Percentiles rank a stretch among this genome's conserved stretches.
Evolutionary conservation across 2,797 vertebrate species (phyloP).

Genomic region (Myotis daubentonii): DNA sequence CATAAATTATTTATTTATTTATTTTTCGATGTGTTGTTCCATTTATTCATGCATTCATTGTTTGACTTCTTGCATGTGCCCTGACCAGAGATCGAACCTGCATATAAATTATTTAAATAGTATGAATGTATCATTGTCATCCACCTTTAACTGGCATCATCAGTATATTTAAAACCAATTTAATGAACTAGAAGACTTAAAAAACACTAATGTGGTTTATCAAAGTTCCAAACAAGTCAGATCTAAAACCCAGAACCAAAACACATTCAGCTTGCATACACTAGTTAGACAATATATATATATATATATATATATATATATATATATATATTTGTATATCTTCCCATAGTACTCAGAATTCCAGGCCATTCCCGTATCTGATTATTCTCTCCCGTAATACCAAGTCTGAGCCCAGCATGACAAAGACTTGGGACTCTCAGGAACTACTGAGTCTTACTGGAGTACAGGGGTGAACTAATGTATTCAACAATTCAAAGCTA

Average conservation of each 20-base stretch:
- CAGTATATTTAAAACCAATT: not conserved
- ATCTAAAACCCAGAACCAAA: not conserved
- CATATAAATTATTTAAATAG: not conserved
- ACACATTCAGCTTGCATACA: not conserved
- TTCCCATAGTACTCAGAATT: not conserved
- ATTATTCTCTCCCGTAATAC: not conserved
- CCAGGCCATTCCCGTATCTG: not conserved
- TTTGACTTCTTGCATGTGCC: too few relatives aligned
- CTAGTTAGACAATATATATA: not conserved
- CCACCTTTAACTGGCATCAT: not conserved
- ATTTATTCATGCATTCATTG: too few relatives aligned
- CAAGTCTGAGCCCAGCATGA: not conserved
- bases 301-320: not conserved
- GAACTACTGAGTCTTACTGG: not conserved
- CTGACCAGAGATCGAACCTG: too few relatives aligned
- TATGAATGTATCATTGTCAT: not conserved
- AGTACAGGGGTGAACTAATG: not conserved
- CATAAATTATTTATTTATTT: not conserved
- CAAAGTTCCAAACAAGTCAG: not conserved
- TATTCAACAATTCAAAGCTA: not conserved
- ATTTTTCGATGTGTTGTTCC: too few relatives aligned
- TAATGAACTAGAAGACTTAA: not conserved
- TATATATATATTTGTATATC: not conserved
- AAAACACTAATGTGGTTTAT: not conserved
- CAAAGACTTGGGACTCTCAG: not conserved